Conservation (phyloP, 2,797 vertebrate genomes). For the Leptodactylus fallax region DNA sequence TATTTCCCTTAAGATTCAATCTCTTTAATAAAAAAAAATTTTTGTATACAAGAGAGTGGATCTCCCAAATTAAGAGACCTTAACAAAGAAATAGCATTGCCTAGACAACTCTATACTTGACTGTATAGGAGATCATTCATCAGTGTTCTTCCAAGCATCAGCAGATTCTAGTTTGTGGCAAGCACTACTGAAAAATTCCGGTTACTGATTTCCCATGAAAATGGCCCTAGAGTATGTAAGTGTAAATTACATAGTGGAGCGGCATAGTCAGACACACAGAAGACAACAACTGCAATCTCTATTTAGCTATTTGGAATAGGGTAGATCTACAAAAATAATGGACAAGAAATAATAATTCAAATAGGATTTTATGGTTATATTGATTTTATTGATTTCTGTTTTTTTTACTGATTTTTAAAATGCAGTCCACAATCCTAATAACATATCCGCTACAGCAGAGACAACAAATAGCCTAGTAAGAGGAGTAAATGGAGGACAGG, state of each 20-base stretch:
- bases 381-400: not conserved
- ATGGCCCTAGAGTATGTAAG: not conserved
- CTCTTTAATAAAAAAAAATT: no score
- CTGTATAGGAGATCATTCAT: no score
- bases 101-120: no score
- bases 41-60: no score
- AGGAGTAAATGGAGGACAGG: not conserved
- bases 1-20: no score
- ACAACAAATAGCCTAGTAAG: constrained; percentile 1
- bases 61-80: no score
- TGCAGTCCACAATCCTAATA: not conserved
- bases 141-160: no score
- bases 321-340: not conserved
- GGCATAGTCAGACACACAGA: not conserved
- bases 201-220: not conserved
- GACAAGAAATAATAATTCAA: not conserved
- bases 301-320: no score
- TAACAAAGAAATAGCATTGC: no score
- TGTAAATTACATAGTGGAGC: not conserved
- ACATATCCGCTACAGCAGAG: not conserved
- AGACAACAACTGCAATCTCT: not conserved
- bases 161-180: no score
- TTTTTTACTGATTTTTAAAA: not conserved
- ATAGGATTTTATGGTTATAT: not conserved
- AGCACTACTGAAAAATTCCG: no score